Percentiles rank a stretch among this genome's conserved stretches.
Conservation (phyloP, 2,888 invertebrate species). For the Lissocephala sabroskyi region DNA sequence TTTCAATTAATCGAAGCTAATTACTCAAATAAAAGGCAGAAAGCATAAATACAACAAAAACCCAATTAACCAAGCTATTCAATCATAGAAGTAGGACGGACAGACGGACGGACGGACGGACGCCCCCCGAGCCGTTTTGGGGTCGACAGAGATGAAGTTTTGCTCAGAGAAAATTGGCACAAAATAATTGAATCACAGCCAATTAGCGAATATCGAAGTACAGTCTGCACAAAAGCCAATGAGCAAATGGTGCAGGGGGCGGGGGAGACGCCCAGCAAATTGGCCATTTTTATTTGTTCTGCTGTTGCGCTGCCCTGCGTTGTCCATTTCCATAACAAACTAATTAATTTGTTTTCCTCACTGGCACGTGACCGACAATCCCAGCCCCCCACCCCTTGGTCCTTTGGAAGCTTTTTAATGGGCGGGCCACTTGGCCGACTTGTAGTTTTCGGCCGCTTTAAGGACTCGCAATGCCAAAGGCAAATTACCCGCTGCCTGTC, state of each 20-base stretch:
- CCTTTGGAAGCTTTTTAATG: too few species aligned
- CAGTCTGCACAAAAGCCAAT: too few species aligned
- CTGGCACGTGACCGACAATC: background rate
- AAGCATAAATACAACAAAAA: slow-evolving; percentile 2
- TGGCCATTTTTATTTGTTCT: slow-evolving; percentile 5
- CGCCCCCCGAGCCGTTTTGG: background rate
- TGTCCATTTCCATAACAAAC: slow-evolving; percentile 14
- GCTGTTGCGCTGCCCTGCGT: background rate
- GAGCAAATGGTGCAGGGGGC: background rate
- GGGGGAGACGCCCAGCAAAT: slow-evolving; percentile 6
- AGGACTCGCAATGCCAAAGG: too few species aligned
- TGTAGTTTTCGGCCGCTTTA: too few species aligned
- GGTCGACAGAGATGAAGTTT: background rate
- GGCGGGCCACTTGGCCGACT: too few species aligned
- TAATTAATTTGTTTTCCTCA: slow-evolving; percentile 13
- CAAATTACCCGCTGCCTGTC: background rate
- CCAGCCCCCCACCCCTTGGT: too few species aligned
- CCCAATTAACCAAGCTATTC: slow-evolving; percentile 12
- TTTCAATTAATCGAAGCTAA: slow-evolving; percentile 22
- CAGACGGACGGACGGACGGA: too few species aligned
- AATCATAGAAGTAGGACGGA: background rate
- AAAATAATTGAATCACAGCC: slow-evolving; percentile 33
- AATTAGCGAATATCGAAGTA: slow-evolving; percentile 25
- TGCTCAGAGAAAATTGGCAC: slow-evolving; percentile 21
- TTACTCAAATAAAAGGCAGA: slow-evolving; percentile 7